Conservation (phyloP, 1,140 invertebrate genomes). For the Bombus terrestris region DNA sequence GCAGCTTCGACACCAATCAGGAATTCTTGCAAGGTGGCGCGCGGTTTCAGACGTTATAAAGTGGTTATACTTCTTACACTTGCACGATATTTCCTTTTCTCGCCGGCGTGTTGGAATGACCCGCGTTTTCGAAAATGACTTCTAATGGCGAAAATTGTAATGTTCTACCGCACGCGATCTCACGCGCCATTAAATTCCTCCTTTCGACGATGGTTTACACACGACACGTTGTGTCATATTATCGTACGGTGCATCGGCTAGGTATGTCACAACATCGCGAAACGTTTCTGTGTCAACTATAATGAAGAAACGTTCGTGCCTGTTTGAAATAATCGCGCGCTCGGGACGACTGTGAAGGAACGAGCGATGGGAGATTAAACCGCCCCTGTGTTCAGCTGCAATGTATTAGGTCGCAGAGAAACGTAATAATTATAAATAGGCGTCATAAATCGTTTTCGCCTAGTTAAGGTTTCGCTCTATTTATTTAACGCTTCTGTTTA, state of each 20-base stretch:
- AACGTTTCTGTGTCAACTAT: constrained; percentile 8
- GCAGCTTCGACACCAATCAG: not conserved
- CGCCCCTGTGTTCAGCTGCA: too few relatives aligned
- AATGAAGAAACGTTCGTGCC: constrained; percentile 13
- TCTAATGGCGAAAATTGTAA: constrained; percentile 34
- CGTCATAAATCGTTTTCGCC: not conserved
- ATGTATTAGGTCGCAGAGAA: too few relatives aligned
- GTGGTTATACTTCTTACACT: not conserved
- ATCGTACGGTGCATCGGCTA: not conserved
- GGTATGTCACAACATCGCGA: not conserved
- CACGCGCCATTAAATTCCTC: constrained; percentile 32
- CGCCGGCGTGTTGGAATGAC: not conserved
- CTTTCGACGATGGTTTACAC: constrained; percentile 31
- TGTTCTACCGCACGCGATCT: constrained; percentile 13
- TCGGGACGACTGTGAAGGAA: not conserved
- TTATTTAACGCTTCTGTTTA: not conserved
- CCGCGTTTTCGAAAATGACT: constrained; percentile 29
- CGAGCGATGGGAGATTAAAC: not conserved
- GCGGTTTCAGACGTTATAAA: not conserved
- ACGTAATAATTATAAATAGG: constrained; percentile 8
- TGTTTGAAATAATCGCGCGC: constrained; percentile 11
- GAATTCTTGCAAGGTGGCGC: not conserved
- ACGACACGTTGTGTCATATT: constrained; percentile 23
- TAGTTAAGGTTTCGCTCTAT: not conserved
- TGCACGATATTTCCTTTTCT: not conserved